A percentile compares a stretch with the other conserved stretches of the same genome.
These are phyloP conservation scores for Apteryx owenii DNA, from an alignment of 2,113 vertebrate species.

Conservation along the genomic window DNA sequence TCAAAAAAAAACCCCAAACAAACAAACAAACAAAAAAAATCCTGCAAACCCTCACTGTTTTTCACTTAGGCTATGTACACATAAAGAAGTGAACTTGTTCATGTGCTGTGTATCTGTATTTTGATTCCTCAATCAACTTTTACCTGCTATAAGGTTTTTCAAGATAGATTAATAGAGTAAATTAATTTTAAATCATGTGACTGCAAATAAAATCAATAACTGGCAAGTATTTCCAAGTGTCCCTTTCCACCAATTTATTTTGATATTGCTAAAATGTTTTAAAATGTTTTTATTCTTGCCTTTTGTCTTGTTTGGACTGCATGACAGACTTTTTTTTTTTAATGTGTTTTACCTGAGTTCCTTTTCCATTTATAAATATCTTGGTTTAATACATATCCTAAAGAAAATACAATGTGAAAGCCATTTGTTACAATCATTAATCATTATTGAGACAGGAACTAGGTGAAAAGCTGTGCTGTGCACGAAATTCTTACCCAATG, in stretches of 20 bases:
- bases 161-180: not conserved
- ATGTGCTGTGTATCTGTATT: not conserved
- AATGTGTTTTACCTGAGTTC: not conserved
- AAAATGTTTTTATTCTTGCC: not conserved
- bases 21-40: not conserved
- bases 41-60: not conserved
- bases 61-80: not conserved
- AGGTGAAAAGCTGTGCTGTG: not conserved
- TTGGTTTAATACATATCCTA: not conserved
- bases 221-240: not conserved
- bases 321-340: not conserved
- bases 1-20: not conserved
- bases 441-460: not conserved
- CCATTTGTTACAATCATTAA: not conserved
- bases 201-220: not conserved
- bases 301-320: not conserved
- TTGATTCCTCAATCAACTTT: not conserved
- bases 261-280: not conserved
- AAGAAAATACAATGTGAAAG: not conserved
- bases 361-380: not conserved
- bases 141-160: not conserved
- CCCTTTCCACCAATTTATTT: not conserved
- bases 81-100: not conserved
- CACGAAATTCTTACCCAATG: not conserved
- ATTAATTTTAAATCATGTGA: not conserved